These are phyloP conservation scores for Oreotrochilus melanogaster DNA, from an alignment of 2,113 vertebrate genomes.

Conservation along the genomic window DNA sequence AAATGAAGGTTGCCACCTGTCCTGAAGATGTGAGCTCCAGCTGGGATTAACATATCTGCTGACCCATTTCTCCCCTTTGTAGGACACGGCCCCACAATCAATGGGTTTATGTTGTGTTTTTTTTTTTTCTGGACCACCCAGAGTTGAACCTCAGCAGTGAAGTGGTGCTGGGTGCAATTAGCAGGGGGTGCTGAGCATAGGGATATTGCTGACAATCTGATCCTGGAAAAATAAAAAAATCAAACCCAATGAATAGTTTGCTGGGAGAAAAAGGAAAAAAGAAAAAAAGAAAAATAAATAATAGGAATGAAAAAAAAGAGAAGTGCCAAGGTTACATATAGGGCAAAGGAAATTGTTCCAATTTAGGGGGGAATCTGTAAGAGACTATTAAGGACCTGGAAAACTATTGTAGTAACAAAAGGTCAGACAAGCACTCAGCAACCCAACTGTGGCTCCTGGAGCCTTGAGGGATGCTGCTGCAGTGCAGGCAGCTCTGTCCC, in stretches of 20 bases:
- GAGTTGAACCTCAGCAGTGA: neutral
- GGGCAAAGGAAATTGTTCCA: neutral
- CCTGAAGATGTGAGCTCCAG: constrained; percentile 47
- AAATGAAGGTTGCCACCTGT: constrained; percentile 68
- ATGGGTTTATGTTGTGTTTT: neutral
- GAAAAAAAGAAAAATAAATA: no score
- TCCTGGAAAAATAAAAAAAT: neutral
- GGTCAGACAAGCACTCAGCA: no score
- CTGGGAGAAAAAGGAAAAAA: no score
- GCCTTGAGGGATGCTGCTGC: no score
- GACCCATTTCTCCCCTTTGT: constrained; percentile 53
- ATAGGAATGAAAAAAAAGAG: neutral
- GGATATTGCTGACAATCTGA: neutral
- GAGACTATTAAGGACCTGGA: neutral
- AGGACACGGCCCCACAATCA: neutral
- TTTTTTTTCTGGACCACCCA: neutral
- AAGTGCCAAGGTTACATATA: neutral
- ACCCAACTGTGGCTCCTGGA: no score
- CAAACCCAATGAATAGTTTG: neutral
- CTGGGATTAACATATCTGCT: constrained; percentile 42
- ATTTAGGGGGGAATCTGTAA: neutral
- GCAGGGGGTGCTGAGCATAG: neutral
- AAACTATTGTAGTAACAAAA: no score
- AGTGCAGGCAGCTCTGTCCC: no score
- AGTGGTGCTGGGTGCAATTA: neutral